Percentiles rank a stretch among this genome's conserved stretches.
These are phyloP conservation scores for Diarsia dahlii DNA, from an alignment of 2,888 invertebrate species.

Conservation along the genomic window DNA sequence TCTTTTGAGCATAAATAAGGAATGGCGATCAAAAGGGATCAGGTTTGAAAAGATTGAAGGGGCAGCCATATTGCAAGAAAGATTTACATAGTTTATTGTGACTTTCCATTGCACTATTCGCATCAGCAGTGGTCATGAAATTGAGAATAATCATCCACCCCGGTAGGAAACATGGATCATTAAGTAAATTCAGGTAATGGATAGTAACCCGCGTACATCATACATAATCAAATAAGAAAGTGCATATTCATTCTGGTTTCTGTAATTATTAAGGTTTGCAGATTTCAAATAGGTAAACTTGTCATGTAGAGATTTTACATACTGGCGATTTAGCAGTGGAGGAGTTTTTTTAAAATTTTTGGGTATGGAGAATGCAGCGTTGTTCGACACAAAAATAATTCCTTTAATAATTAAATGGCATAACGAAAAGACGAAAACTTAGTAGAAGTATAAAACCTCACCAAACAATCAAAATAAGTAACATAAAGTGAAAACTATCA, in stretches of 20 bases:
- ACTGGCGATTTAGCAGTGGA: neutral
- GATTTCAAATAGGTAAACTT: neutral
- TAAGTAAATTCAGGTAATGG: neutral
- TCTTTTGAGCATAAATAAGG: slow-evolving; percentile 35
- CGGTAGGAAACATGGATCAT: slow-evolving; percentile 11
- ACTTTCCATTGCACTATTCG: slow-evolving; percentile 1
- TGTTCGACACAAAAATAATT: too few species aligned
- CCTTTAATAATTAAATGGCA: too few species aligned
- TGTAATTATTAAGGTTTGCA: too few species aligned
- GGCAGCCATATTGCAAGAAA: slow-evolving; percentile 4
- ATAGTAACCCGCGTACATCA: neutral
- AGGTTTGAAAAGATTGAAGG: slow-evolving; percentile 18
- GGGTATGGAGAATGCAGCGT: too few species aligned
- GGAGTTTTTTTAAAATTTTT: neutral
- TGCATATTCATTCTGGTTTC: too few species aligned
- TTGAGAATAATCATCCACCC: too few species aligned
- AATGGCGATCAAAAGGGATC: slow-evolving; percentile 38
- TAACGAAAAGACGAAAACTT: too few species aligned
- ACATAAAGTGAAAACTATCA: slow-evolving; percentile 30
- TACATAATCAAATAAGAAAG: too few species aligned
- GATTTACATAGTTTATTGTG: slow-evolving; percentile 23
- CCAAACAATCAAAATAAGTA: slow-evolving; percentile 20
- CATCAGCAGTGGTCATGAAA: neutral
- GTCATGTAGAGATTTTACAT: too few species aligned
- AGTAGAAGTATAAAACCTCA: neutral